Evolutionary conservation across 2,797 vertebrate species (phyloP).

Genomic region (Acanthis flammea): DNA sequence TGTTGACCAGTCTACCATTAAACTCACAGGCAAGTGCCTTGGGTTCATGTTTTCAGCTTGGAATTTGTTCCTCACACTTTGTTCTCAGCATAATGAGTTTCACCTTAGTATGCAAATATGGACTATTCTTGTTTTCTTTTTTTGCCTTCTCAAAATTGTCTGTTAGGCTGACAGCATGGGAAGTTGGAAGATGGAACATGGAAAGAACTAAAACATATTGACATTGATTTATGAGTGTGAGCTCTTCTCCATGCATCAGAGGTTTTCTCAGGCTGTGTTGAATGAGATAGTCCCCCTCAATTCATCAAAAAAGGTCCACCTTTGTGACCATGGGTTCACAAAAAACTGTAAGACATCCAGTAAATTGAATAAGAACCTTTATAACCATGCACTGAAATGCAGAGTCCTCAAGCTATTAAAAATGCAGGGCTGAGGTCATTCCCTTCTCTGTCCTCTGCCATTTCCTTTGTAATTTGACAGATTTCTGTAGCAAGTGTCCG

Average conservation of each 20-base stretch:
- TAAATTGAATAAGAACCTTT: not conserved
- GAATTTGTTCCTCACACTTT: not conserved
- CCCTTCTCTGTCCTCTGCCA: not conserved
- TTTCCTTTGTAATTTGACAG: not conserved
- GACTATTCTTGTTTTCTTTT: not conserved
- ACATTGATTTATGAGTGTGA: not conserved
- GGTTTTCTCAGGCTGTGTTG: not conserved
- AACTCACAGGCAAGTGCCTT: constrained; percentile 71
- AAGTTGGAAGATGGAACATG: not conserved
- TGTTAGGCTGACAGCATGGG: not conserved
- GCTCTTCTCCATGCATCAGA: not conserved
- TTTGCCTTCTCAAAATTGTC: not conserved
- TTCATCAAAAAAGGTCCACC: not conserved
- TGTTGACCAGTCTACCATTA: constrained; percentile 60
- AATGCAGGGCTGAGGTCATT: not conserved
- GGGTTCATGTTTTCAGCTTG: not conserved
- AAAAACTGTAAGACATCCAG: not conserved
- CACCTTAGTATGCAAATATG: not conserved
- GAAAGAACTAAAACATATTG: not conserved
- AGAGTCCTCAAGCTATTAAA: not conserved
- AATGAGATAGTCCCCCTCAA: not conserved
- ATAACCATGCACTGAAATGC: not conserved
- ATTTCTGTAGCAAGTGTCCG: not conserved
- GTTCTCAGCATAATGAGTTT: not conserved
- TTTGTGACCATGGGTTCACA: not conserved